Base-by-base conservation (phyloP, 92 coral and sea anemone genomes). In the Siderastrea siderea region DNA sequence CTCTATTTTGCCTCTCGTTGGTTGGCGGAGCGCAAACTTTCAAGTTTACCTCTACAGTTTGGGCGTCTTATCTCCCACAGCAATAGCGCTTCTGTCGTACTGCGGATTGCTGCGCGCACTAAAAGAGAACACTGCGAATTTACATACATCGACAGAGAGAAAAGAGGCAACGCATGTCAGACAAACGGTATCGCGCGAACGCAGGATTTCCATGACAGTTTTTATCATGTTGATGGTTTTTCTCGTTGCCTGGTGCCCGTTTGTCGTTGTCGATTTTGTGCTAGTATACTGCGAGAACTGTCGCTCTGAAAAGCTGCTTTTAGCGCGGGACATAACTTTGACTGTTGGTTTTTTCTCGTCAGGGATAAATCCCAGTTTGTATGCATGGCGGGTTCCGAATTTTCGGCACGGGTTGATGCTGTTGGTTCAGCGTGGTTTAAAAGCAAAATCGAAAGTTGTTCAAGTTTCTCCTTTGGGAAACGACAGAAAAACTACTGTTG, bases 321-420 rank as follows among this genome's bases (percentile, higher is more conserved):
- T 93, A 0, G 96, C 90, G 1, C 83, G 96, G 57, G 98, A 95
- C 44, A 68, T 93, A 13, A 93, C 98, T 2, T 26, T 95, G 38
- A 92, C 95, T 1, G 69, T 95, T 2, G 98, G 98, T 3, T 95
- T 95, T 66, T 90, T 93, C 50, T 95, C 98, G 49, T 95, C 98
- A 0, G 96, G 98, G 17, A 88, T 93, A 14, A 95, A 95, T 17
- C 98, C 98, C 1, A 80, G 92, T 1, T 74, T 95, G 6, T 95
- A 95, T 60, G 98, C 98, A 0, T 95, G 98, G 98, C 83, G 98
- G 3, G 93, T 95, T 14, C 96, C 96, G 5, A 90, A 86, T 66
- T 95, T 95, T 57, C 84, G 90, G 46, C 81, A 80, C 17, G 98
- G 93, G 3, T 57, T 93, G 13, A 61, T 83, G 47, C 87, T 85